A percentile compares a stretch with the other conserved stretches of the same genome.
These are phyloP conservation scores for Dicyrtoma fusca DNA, from an alignment of 2,888 invertebrate species.

Conservation along the genomic window DNA sequence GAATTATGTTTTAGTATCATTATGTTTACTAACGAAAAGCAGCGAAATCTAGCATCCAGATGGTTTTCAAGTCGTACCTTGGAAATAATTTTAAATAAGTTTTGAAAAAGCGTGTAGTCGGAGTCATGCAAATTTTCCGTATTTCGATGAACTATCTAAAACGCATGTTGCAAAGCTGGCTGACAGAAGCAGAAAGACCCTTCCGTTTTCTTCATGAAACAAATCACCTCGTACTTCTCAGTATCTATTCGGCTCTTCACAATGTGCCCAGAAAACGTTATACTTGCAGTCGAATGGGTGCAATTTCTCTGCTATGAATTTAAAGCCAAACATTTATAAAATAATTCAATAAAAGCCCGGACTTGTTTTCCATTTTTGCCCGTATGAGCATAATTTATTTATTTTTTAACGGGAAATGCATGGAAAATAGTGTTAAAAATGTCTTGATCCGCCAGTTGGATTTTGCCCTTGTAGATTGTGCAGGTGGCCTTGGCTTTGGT, in stretches of 20 bases:
- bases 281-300: constrained; percentile 18
- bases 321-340: too few relatives aligned
- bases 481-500: constrained; percentile 82
- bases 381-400: background rate
- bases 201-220: constrained; percentile 9
- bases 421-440: constrained; percentile 89
- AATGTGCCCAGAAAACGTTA: constrained; percentile 32
- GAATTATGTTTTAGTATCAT: too few relatives aligned
- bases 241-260: constrained; percentile 6
- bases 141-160: constrained; percentile 31
- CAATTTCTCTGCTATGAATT: constrained; percentile 16
- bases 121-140: constrained; percentile 16
- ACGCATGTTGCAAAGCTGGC: background rate
- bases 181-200: constrained; percentile 29
- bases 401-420: constrained; percentile 69
- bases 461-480: constrained; percentile 80
- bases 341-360: too few relatives aligned
- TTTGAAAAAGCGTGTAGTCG: too few relatives aligned
- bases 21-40: too few relatives aligned
- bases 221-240: background rate
- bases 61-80: too few relatives aligned
- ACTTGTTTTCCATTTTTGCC: too few relatives aligned
- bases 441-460: constrained; percentile 97
- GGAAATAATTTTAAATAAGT: background rate
- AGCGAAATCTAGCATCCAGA: too few relatives aligned